Conservation (phyloP, 2,888 invertebrate genomes). For the Tricholauxania praeusta region DNA sequence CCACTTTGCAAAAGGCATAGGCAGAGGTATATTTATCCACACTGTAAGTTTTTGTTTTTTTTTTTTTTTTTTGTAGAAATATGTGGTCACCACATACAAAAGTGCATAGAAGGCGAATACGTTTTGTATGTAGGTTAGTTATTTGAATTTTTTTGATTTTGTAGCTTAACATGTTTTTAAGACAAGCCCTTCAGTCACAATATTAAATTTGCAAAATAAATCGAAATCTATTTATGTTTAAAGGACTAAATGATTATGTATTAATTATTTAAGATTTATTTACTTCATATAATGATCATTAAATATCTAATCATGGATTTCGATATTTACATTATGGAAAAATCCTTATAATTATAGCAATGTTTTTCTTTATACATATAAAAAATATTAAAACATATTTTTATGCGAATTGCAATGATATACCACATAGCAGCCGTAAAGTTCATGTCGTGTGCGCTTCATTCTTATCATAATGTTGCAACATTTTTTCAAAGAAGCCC, state of each 20-base stretch:
- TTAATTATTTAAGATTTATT: neutral
- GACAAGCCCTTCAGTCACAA: too few relatives aligned
- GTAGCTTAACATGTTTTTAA: too few relatives aligned
- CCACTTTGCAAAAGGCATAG: neutral
- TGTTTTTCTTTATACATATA: conserved; percentile 6
- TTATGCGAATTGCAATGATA: conserved; percentile 26
- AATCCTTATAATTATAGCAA: neutral
- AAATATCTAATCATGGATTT: neutral
- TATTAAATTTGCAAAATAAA: too few relatives aligned
- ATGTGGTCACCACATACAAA: too few relatives aligned
- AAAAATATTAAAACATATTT: conserved; percentile 17
- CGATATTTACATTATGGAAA: conserved; percentile 15
- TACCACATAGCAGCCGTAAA: conserved; percentile 10
- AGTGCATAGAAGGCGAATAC: too few relatives aligned
- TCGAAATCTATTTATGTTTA: too few relatives aligned
- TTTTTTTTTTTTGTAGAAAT: too few relatives aligned
- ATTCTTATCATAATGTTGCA: conserved; percentile 3
- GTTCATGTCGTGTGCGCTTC: conserved; percentile 8
- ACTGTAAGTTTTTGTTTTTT: too few relatives aligned
- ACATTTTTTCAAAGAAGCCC: neutral
- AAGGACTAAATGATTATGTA: neutral
- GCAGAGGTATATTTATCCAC: too few relatives aligned
- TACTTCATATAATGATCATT: neutral
- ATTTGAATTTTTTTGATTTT: too few relatives aligned
- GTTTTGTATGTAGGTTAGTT: too few relatives aligned